Evolutionary conservation across 2,113 vertebrate species (phyloP).

Genomic region (Phrynocephalus versicolor): DNA sequence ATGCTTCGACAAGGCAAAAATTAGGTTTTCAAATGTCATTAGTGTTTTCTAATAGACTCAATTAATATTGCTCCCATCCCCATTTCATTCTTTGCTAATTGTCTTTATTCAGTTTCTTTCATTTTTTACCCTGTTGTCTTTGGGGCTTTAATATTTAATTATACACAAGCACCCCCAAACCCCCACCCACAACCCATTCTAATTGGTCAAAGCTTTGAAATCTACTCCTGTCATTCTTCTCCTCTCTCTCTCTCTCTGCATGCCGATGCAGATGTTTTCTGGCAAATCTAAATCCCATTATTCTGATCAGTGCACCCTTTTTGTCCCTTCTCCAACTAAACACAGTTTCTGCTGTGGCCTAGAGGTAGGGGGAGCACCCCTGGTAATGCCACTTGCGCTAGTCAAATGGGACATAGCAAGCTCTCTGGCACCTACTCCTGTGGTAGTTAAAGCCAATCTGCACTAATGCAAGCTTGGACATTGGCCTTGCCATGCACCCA

Average conservation of each 20-base stretch:
- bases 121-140: slow-evolving; percentile 77
- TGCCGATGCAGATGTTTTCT: slow-evolving; percentile 36
- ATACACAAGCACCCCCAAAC: slow-evolving; percentile 47
- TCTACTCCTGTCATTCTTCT: slow-evolving; percentile 53
- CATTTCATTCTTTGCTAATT: slow-evolving; percentile 72
- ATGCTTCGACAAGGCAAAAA: slow-evolving; percentile 77
- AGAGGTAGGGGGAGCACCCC: not conserved
- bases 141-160: slow-evolving; percentile 81
- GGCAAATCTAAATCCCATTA: not conserved
- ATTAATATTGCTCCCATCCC: slow-evolving; percentile 74
- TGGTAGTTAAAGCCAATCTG: not conserved
- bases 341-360: not conserved
- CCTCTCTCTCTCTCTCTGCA: slow-evolving; percentile 13
- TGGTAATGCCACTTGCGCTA: not conserved
- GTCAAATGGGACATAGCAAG: not conserved
- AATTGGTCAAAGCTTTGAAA: slow-evolving; percentile 58
- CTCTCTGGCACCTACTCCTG: not conserved
- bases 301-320: not conserved
- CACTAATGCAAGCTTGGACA: too few relatives aligned
- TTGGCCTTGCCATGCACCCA: not conserved
- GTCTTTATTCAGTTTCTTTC: slow-evolving; percentile 73
- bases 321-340: not conserved
- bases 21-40: slow-evolving; percentile 78
- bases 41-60: slow-evolving; percentile 73
- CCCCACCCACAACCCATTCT: slow-evolving; percentile 55